These are phyloP conservation scores for Thaumetopoea pityocampa DNA, from an alignment of 1,140 invertebrate genomes.

Conservation along the genomic window DNA sequence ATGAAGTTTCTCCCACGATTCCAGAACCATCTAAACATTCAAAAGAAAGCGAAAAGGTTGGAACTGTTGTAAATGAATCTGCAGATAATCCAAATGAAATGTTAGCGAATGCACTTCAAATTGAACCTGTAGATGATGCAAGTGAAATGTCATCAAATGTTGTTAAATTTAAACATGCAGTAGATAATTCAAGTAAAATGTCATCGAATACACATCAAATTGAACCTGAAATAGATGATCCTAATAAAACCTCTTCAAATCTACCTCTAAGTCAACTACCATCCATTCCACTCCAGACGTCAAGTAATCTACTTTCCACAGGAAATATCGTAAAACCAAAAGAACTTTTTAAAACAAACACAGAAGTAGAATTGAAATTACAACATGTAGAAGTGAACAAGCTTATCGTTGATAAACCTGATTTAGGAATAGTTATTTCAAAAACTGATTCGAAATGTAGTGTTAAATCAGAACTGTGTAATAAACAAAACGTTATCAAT, in stretches of 20 bases:
- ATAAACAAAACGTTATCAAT: slow-evolving; percentile 4
- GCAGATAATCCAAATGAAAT: no score
- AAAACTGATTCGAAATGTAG: slow-evolving; percentile 2
- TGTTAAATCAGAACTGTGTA: slow-evolving; percentile 7
- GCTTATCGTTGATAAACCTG: neutral
- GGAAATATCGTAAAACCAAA: slow-evolving; percentile 21
- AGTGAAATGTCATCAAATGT: no score
- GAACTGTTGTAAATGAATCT: slow-evolving; percentile 27
- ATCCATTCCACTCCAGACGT: slow-evolving; percentile 47
- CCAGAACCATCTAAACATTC: slow-evolving; percentile 29
- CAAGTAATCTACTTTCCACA: slow-evolving; percentile 33
- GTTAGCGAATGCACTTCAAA: no score
- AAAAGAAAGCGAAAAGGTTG: slow-evolving; percentile 24
- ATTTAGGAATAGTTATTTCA: slow-evolving; percentile 2
- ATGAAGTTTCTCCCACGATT: slow-evolving; percentile 44
- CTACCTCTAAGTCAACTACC: slow-evolving; percentile 46
- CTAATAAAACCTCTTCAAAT: slow-evolving; percentile 28
- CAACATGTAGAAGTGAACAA: slow-evolving; percentile 1
- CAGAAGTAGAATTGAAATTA: slow-evolving; percentile 2
- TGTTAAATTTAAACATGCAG: no score
- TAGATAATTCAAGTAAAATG: no score
- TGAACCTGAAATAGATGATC: no score
- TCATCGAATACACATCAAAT: no score
- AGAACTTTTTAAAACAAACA: slow-evolving; percentile 1
- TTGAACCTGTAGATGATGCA: no score